A percentile compares a stretch with the other conserved stretches of the same genome.
Evolutionary conservation across 2,888 invertebrate species (phyloP).

Genomic region (Microctonus brassicae): DNA sequence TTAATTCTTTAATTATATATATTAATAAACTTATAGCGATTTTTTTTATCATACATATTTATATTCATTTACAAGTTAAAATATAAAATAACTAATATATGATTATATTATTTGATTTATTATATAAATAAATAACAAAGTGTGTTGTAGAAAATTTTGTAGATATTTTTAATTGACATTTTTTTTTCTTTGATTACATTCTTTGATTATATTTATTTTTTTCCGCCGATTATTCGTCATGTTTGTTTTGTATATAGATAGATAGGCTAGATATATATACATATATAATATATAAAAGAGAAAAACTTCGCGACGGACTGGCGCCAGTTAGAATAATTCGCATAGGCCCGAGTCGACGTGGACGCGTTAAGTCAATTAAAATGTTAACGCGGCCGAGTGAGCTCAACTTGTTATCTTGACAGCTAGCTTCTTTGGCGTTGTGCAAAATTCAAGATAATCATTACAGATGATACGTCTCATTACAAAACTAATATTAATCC

Average conservation of each 20-base stretch:
- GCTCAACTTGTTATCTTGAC: slow-evolving; percentile 51
- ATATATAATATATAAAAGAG: neutral
- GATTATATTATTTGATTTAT: neutral
- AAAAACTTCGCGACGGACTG: slow-evolving; percentile 40
- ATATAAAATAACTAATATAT: no score
- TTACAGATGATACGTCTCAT: slow-evolving; percentile 18
- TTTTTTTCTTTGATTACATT: neutral
- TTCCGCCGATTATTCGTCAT: neutral
- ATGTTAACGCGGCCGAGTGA: slow-evolving; percentile 51
- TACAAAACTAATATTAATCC: slow-evolving; percentile 19
- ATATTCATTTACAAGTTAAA: no score
- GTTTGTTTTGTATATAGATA: slow-evolving; percentile 6
- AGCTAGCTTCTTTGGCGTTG: slow-evolving; percentile 43
- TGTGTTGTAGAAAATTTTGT: neutral
- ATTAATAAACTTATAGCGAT: no score
- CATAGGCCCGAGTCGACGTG: slow-evolving; percentile 48
- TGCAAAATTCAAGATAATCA: slow-evolving; percentile 23
- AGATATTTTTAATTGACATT: neutral
- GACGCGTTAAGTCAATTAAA: slow-evolving; percentile 57
- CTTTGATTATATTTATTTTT: neutral
- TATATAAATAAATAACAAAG: no score
- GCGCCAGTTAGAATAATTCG: slow-evolving; percentile 52
- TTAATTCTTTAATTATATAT: no score
- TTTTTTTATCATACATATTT: no score
- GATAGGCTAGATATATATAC: neutral